A percentile compares a stretch with the other conserved stretches of the same genome.
phyloP scores from a whole-genome alignment of 2,888 invertebrate species.

The Pachliopta kotzebuea region DNA sequence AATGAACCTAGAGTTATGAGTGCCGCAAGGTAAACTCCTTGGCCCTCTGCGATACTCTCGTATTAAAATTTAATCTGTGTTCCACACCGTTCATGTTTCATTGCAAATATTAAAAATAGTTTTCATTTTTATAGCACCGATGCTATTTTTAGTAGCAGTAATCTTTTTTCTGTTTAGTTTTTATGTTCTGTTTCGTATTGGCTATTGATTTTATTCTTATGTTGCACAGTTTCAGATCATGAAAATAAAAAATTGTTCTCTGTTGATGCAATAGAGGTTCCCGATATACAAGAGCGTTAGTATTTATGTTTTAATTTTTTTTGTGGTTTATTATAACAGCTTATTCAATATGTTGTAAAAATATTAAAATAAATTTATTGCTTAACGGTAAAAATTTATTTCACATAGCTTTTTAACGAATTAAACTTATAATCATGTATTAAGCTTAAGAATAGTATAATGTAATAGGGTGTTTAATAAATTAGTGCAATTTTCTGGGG shows the following conservation, averaged over 20 bases:
- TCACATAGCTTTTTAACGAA: too few relatives aligned
- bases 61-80: not conserved
- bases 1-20: slow-evolving; percentile 29
- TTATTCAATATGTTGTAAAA: too few relatives aligned
- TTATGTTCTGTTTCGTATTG: slow-evolving; percentile 37
- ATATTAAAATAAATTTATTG: too few relatives aligned
- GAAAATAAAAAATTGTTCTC: slow-evolving; percentile 62
- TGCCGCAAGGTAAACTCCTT: slow-evolving; percentile 30
- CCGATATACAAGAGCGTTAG: slow-evolving; percentile 76
- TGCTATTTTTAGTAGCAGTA: slow-evolving; percentile 18
- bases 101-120: too few relatives aligned
- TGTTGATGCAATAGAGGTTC: slow-evolving; percentile 69
- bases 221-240: slow-evolving; percentile 61
- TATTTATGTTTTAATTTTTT: slow-evolving; percentile 48
- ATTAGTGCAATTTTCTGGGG: slow-evolving; percentile 9
- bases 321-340: slow-evolving; percentile 22
- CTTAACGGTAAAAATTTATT: too few relatives aligned
- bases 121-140: too few relatives aligned
- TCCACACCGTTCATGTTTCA: too few relatives aligned
- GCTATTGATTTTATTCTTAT: slow-evolving; percentile 44
- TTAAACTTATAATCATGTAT: not conserved
- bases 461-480: slow-evolving; percentile 10
- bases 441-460: not conserved
- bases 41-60: slow-evolving; percentile 18
- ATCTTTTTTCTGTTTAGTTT: slow-evolving; percentile 21